phyloP scores from a whole-genome alignment of 2,113 vertebrate species.

The Pseudopipra pipra region DNA sequence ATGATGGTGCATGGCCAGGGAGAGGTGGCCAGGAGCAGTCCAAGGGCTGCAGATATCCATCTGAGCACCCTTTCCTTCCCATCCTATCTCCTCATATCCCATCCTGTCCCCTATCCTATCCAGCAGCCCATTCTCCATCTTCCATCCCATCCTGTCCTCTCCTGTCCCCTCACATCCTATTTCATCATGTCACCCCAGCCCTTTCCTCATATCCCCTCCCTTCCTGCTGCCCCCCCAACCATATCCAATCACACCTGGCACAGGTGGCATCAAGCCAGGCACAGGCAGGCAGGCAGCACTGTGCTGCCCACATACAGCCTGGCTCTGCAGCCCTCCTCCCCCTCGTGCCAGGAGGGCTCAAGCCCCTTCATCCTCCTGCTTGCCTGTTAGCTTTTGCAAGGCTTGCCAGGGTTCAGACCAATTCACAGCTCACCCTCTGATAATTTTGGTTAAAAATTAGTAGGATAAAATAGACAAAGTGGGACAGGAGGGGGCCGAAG shows the following conservation, averaged over 20 bases:
- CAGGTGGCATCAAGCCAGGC: not conserved
- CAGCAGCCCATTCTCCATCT: not conserved
- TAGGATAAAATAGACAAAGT: not conserved
- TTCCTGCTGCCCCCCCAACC: not conserved
- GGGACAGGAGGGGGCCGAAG: not conserved
- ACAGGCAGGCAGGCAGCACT: not conserved
- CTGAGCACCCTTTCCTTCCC: not conserved
- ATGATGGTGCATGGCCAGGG: rapidly evolving
- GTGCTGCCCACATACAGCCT: not conserved
- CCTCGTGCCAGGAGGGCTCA: rapidly evolving
- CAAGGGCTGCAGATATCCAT: not conserved
- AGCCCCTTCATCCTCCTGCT: not conserved
- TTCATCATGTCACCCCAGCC: not conserved
- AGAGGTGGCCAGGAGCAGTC: not conserved
- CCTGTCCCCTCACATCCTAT: not conserved
- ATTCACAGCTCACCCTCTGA: not conserved
- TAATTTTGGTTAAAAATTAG: not conserved
- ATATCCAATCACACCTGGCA: not conserved
- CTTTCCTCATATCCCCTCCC: not conserved
- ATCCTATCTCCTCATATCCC: not conserved
- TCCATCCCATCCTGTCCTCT: not conserved
- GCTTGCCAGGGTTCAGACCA: not conserved
- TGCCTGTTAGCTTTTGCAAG: not conserved
- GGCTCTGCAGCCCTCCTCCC: not conserved
- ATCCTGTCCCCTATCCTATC: not conserved